Conservation (phyloP, 2,797 vertebrate genomes). For the Hemibagrus guttatus region DNA sequence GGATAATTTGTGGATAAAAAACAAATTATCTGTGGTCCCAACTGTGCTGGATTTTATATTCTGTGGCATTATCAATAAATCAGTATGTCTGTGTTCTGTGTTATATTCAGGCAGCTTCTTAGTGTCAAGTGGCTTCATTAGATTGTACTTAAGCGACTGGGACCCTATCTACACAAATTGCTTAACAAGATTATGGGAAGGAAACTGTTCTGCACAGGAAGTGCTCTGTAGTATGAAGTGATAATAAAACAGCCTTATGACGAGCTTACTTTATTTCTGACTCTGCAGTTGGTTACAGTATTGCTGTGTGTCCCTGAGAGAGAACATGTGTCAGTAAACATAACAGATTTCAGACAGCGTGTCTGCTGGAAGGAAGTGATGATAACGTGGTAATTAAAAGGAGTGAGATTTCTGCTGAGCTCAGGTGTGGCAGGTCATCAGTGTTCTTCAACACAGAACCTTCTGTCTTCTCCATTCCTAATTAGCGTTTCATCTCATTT, state of each 20-base stretch:
- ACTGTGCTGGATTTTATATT: not conserved
- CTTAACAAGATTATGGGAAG: conserved; percentile 15
- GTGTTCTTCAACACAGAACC: not conserved
- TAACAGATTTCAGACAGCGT: not conserved
- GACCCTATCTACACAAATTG: not conserved
- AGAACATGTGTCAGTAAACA: conserved; percentile 30
- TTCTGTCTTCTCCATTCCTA: not conserved
- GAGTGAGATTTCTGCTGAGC: not conserved
- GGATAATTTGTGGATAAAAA: not conserved
- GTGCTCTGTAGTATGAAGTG: conserved; percentile 1
- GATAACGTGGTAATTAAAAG: conserved; percentile 28
- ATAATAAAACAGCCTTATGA: conserved; percentile 19
- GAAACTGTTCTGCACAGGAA: not conserved
- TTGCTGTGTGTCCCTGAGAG: conserved; percentile 10
- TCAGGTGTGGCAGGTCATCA: conserved; percentile 6
- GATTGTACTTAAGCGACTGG: not conserved
- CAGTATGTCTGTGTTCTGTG: not conserved
- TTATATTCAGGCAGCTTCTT: not conserved
- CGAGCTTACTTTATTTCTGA: conserved; percentile 26
- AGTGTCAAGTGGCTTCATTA: conserved; percentile 13
- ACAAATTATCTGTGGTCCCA: not conserved
- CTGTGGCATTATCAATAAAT: not conserved
- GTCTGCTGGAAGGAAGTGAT: not conserved
- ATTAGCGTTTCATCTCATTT: not conserved
- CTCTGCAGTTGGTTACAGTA: conserved; percentile 7